A percentile compares a stretch with the other conserved stretches of the same genome.
Evolutionary conservation across 1,140 invertebrate species (phyloP).

Genomic region (Drosophila athabasca): DNA sequence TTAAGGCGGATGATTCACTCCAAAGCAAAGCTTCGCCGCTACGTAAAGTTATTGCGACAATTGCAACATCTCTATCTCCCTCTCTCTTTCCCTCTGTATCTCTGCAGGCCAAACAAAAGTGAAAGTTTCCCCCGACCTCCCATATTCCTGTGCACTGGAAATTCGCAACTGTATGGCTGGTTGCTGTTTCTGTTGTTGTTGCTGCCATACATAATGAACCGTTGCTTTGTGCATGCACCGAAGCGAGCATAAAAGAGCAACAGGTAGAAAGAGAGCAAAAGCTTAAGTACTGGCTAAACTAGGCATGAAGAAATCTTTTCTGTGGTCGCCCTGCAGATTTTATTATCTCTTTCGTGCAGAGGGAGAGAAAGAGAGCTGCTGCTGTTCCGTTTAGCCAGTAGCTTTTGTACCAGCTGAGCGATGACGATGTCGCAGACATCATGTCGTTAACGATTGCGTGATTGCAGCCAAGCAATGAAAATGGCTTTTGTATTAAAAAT

Average conservation of each 20-base stretch:
- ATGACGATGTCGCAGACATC: constrained; percentile 53
- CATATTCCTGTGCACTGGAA: constrained; percentile 53
- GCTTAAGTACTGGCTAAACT: no score
- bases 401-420: constrained; percentile 59
- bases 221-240: constrained; percentile 43
- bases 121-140: constrained; percentile 51
- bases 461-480: constrained; percentile 54
- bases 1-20: constrained; percentile 40
- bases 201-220: constrained; percentile 52
- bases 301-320: neutral
- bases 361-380: no score
- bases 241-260: constrained; percentile 52
- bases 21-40: constrained; percentile 35
- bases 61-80: constrained; percentile 41
- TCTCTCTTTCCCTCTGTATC: no score
- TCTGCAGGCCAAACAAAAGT: constrained; percentile 52
- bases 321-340: no score
- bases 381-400: neutral
- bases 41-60: constrained; percentile 15
- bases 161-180: constrained; percentile 59
- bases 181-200: constrained; percentile 17
- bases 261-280: constrained; percentile 20
- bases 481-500: constrained; percentile 43
- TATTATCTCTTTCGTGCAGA: no score
- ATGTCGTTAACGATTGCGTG: constrained; percentile 53